These are phyloP conservation scores for Heliconius cydno DNA, from an alignment of 2,888 invertebrate genomes.

Conservation along the genomic window DNA sequence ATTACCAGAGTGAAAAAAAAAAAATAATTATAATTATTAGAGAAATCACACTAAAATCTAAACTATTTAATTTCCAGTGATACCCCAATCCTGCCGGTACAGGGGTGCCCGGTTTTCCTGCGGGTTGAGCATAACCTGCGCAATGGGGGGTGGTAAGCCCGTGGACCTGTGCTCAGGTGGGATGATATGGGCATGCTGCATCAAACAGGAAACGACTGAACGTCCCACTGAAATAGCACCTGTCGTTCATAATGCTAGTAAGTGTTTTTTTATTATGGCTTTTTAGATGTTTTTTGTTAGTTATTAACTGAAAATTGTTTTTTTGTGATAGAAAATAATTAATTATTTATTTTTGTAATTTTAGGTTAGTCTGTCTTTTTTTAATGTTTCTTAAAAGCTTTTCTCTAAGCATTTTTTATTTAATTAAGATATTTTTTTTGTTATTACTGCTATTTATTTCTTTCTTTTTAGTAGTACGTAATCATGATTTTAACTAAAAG, in stretches of 20 bases:
- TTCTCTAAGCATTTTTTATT: too few relatives aligned
- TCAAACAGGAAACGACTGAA: constrained; percentile 87
- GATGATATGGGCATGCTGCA: constrained; percentile 97
- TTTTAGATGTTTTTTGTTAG: neutral
- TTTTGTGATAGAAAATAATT: neutral
- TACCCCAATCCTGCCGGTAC: constrained; percentile 93
- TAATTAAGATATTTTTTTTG: neutral
- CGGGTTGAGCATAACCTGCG: constrained; percentile 95
- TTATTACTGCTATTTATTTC: neutral
- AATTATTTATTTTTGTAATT: too few relatives aligned
- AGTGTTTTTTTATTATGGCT: constrained; percentile 73
- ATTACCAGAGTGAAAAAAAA: too few relatives aligned
- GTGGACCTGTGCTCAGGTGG: constrained; percentile 96
- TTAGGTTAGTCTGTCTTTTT: too few relatives aligned
- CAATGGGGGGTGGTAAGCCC: constrained; percentile 93
- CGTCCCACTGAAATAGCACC: constrained; percentile 84
- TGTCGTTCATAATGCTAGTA: constrained; percentile 93
- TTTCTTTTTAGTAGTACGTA: neutral
- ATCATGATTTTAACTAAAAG: too few relatives aligned
- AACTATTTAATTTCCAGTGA: constrained; percentile 86
- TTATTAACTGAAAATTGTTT: neutral
- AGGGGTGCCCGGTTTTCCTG: constrained; percentile 94
- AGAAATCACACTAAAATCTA: neutral
- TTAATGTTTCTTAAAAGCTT: too few relatives aligned
- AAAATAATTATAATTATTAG: too few relatives aligned